Conservation (phyloP, 2,888 invertebrate species). For the Calliopum simillimum region DNA sequence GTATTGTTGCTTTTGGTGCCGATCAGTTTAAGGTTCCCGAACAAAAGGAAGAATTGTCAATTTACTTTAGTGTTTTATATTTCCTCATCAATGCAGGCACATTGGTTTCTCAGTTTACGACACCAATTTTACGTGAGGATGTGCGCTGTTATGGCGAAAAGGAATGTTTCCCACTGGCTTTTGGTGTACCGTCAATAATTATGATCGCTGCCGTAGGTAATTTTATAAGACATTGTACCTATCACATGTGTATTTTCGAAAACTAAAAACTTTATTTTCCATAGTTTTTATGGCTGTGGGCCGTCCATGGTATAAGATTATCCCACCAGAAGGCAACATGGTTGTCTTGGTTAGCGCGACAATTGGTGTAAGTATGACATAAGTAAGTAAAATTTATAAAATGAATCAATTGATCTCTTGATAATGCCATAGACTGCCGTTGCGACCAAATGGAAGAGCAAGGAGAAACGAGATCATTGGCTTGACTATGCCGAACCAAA, state of each 20-base stretch:
- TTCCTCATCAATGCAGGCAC: conserved; percentile 77
- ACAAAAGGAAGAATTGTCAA: conserved; percentile 74
- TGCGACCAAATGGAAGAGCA: conserved; percentile 58
- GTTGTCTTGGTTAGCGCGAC: conserved; percentile 75
- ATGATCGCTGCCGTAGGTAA: conserved; percentile 79
- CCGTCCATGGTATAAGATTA: conserved; percentile 73
- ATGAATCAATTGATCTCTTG: too few species aligned
- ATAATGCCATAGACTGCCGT: conserved; percentile 68
- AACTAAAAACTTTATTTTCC: too few species aligned
- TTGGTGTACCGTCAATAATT: conserved; percentile 81
- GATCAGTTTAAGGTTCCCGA: conserved; percentile 79
- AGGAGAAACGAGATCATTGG: conserved; percentile 78
- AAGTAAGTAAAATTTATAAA: neutral
- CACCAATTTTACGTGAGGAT: conserved; percentile 79
- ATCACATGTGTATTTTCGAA: neutral
- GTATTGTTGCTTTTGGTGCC: conserved; percentile 84
- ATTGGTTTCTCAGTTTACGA: conserved; percentile 78
- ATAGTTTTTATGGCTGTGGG: conserved; percentile 80
- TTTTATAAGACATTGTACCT: conserved; percentile 41
- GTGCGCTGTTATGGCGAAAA: conserved; percentile 75
- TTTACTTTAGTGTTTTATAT: conserved; percentile 84
- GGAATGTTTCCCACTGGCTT: conserved; percentile 79
- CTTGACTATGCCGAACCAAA: conserved; percentile 84
- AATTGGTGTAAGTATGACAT: conserved; percentile 71
- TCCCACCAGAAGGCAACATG: conserved; percentile 78